These are phyloP conservation scores for Porites cylindrica DNA, from an alignment of 92 coral and sea anemone genomes.

Conservation along the genomic window DNA sequence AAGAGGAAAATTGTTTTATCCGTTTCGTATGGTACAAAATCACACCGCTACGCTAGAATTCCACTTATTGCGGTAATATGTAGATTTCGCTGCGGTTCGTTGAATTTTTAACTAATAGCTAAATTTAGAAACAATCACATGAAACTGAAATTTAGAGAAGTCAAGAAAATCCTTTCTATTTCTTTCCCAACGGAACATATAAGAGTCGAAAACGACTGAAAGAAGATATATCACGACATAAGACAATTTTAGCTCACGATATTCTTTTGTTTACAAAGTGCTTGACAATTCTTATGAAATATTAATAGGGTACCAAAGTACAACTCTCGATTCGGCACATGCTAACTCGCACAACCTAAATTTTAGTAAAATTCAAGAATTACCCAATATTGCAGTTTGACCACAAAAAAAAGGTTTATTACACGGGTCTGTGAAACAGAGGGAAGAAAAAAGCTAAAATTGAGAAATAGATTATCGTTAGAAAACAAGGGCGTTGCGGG, in stretches of 20 bases:
- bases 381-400: not conserved
- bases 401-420: not conserved
- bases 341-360: conserved; percentile 13
- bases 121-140: conserved; percentile 1
- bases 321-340: not conserved
- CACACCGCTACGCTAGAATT: conserved; percentile 10
- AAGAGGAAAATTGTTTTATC: not conserved
- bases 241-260: not conserved
- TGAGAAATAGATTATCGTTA: conserved; percentile 50
- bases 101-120: not conserved
- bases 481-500: conserved; percentile 37
- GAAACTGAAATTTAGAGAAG: not conserved
- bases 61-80: not conserved
- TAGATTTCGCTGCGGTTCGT: conserved; percentile 5
- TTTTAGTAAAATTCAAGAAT: not conserved
- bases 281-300: conserved; percentile 33
- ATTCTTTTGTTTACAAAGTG: conserved; percentile 12
- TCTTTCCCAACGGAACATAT: not conserved
- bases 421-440: not conserved
- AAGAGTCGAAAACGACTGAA: not conserved
- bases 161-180: not conserved
- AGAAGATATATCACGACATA: not conserved
- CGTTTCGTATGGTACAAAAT: conserved; percentile 7
- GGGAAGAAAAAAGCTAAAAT: not conserved
- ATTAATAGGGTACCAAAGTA: conserved; percentile 29